Evolutionary conservation across 1,140 invertebrate genomes (phyloP), one percentile per base, ranked within the genome.

Genomic region (Dreissena polymorpha): DNA sequence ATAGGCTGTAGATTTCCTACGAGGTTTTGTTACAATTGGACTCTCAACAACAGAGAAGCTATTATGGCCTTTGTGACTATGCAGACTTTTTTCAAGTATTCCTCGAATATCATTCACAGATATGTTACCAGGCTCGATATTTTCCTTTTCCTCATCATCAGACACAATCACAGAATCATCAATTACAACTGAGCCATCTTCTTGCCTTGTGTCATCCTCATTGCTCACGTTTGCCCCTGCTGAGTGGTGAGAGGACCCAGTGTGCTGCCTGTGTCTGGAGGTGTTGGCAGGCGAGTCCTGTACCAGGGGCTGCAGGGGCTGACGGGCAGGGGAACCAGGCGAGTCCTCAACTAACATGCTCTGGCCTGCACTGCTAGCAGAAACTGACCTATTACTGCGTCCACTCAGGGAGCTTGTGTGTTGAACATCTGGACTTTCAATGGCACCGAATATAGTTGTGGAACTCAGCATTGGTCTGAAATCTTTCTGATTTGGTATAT

Each of bases 91-190:
- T 27, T 82, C 53, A 12, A 82, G 25, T 13, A 81, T 67, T 53
- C 53, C 39, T 53, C 29, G 39, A 21, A 82, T 72, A 65, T 82
- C 71, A 21, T 25, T 72, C 16, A 78, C 76, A 10, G 67, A 78
- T 57, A 77, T 68, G 57, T 39, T 57, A 12, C 75, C 67, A 68
- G 76, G 76, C 68, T 67, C 79, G 8, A 82, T 82, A 29, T 82
- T 74, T 55, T 82, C 79, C 39, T 82, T 72, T 55, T 72, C 69
- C 18, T 82, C 79, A 55, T 53, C 68, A 39, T 82, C 79, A 27
- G 70, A 67, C n/a, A 82, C 27, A 10, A 81, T 64, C 16, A 82
- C 70, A 68, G 79, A 82, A 51, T 82, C 79, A 39, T 82, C 78
- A 55, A 82, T 73, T 13, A 74, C 69, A 27, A 55, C 76, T 72